Evolutionary conservation across 2,113 vertebrate genomes (phyloP).

Genomic region (Laticauda laticaudata): DNA sequence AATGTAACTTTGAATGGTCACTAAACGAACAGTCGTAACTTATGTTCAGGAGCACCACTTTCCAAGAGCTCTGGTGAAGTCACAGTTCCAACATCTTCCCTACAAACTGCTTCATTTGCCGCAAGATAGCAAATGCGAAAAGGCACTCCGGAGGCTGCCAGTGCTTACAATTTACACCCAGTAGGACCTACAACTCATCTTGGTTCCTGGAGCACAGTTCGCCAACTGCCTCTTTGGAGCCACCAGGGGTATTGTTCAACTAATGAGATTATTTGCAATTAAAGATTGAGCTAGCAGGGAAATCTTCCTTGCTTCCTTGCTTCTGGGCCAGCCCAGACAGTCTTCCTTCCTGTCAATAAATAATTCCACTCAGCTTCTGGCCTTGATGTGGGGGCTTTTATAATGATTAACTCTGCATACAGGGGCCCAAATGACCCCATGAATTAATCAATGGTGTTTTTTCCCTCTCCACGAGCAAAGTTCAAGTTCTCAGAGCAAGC

Average conservation of each 20-base stretch:
- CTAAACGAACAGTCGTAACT: not conserved
- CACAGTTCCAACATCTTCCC: not conserved
- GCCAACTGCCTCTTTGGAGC: constrained; percentile 31
- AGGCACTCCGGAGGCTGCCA: not conserved
- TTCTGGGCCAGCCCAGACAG: constrained; percentile 34
- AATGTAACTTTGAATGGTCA: not conserved
- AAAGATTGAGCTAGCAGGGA: constrained; percentile 61
- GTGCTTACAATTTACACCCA: constrained; percentile 7
- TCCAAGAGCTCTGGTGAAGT: not conserved
- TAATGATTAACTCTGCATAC: constrained; percentile 61
- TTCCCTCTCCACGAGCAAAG: constrained; percentile 36
- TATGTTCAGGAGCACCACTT: not conserved
- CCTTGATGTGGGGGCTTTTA: constrained; percentile 35
- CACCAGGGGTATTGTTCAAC: constrained; percentile 34
- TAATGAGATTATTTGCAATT: constrained; percentile 66
- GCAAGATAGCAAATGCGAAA: not conserved
- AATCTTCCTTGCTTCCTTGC: constrained; percentile 46
- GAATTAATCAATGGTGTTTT: constrained; percentile 60
- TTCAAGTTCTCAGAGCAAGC: constrained; percentile 41
- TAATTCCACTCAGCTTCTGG: constrained; percentile 41
- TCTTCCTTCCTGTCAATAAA: constrained; percentile 59
- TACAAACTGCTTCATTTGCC: not conserved
- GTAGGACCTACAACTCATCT: not conserved
- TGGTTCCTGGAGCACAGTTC: constrained; percentile 34
- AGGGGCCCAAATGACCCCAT: constrained; percentile 59